These are phyloP conservation scores for Drosophila ficusphila DNA, from an alignment of 1,140 invertebrate genomes.

Conservation along the genomic window DNA sequence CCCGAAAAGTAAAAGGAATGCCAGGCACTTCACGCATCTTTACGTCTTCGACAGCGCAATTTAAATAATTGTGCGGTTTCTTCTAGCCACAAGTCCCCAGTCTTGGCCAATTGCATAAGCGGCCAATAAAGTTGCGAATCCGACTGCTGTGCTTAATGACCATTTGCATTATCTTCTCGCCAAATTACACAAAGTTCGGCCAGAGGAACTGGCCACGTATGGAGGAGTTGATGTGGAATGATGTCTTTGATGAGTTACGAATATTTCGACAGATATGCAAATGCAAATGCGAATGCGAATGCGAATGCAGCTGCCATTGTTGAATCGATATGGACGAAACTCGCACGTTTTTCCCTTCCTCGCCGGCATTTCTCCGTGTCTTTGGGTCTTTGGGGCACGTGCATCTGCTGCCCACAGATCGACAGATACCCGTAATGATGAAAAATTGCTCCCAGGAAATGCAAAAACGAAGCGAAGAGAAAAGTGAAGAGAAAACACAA, in stretches of 20 bases:
- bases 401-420: conserved; percentile 34
- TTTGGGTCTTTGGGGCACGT: conserved; percentile 51
- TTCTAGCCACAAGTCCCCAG: conserved; percentile 48
- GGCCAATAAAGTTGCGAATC: conserved; percentile 33
- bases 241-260: conserved; percentile 62
- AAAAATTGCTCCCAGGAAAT: conserved; percentile 57
- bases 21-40: conserved; percentile 57
- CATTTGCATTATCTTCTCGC: conserved; percentile 74
- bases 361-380: conserved; percentile 1
- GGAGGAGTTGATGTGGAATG: conserved; percentile 23
- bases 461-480: conserved; percentile 25
- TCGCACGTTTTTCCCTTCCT: conserved; percentile 35
- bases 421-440: conserved; percentile 47
- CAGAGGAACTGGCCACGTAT: conserved; percentile 23
- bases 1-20: conserved; percentile 65
- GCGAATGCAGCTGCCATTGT: conserved; percentile 45
- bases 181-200: conserved; percentile 68
- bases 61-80: conserved; percentile 80
- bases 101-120: conserved; percentile 56
- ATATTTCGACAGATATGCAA: conserved; percentile 76
- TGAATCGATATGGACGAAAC: conserved; percentile 33
- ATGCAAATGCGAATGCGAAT: conserved; percentile 35
- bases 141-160: conserved; percentile 66
- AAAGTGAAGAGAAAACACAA: conserved; percentile 27
- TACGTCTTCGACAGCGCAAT: conserved; percentile 53